Evolutionary conservation across 2,888 invertebrate genomes (phyloP), one percentile per base, ranked within the genome.

Genomic region (Listrodromus nycthemerus): DNA sequence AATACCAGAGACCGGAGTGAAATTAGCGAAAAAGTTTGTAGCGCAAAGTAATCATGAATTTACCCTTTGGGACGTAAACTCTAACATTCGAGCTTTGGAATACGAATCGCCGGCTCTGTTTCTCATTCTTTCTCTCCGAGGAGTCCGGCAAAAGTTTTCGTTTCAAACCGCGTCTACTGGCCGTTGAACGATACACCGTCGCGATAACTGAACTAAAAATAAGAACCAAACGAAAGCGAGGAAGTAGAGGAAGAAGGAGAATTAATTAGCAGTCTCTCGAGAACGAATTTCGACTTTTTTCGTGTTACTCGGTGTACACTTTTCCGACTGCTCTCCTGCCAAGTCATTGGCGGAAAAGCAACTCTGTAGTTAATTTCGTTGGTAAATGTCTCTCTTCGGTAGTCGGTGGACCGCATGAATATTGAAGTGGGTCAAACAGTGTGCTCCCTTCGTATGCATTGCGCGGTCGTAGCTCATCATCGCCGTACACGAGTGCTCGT

Each of bases 341-440:
- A 33, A 71, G 71, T 21, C 71, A 71, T 73, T 45, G 41, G 10
- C 37, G 45, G 24, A 77, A 50, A 69, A 73, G 73, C 73, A 67
- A 82, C 55, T 45, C 73, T 74, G 69, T 69, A 45, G 65, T 70
- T 83, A 83, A 70, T 83, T 82, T 86, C 67, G 79, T 85, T 82
- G 69, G 27, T 66, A 78, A 27, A 55, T 52, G 24, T 27, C 45
- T 21, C 21, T 21, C 16, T 55, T 7, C 69, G 19, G 27, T 55
- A 37, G 58, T 55, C 21, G 61, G 33, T 67, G 69, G 19, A 21
- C 45, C 65, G 48, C 52, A 84, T 84, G 55, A 83, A 73, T 84
- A 79, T 71, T 86, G 78, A 69, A 83, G 73, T 79, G 75, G 76
- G 27, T 86, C 78, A 86, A 86, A 86, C 77, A 75, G 82, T 50